Evolutionary conservation across 1,140 invertebrate genomes (phyloP).

Genomic region (Nasonia vitripennis): DNA sequence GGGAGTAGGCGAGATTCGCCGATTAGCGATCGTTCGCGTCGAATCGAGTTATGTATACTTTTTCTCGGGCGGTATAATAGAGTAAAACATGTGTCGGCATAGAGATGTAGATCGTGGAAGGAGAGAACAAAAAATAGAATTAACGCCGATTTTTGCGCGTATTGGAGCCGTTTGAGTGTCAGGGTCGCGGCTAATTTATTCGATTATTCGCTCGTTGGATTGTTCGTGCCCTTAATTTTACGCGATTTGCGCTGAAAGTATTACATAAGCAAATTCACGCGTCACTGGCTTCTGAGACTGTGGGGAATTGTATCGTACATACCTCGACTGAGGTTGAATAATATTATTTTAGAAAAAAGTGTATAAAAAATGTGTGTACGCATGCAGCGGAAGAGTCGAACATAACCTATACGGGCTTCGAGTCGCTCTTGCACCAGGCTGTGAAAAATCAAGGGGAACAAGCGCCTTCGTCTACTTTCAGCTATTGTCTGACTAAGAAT

Average conservation of each 20-base stretch:
- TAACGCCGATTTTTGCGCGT: conserved; percentile 9
- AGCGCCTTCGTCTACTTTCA: too few relatives aligned
- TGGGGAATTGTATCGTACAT: background rate
- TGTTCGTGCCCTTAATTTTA: conserved; percentile 50
- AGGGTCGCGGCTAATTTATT: conserved; percentile 35
- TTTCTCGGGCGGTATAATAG: too few relatives aligned
- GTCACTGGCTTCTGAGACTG: conserved; percentile 1
- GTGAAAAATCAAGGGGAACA: background rate
- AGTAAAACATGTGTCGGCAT: background rate
- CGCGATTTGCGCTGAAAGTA: conserved; percentile 30
- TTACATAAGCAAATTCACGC: conserved; percentile 39
- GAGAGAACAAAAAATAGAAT: too few relatives aligned
- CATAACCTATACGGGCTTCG: background rate
- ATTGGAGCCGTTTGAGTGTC: conserved; percentile 35
- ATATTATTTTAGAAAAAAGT: too few relatives aligned
- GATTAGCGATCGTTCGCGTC: too few relatives aligned
- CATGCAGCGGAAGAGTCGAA: background rate
- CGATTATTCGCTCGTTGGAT: conserved; percentile 44
- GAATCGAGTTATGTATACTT: too few relatives aligned
- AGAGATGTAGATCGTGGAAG: background rate
- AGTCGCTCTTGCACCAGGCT: background rate
- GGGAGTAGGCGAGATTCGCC: too few relatives aligned
- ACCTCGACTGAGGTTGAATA: too few relatives aligned
- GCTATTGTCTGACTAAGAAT: too few relatives aligned
- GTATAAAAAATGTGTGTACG: too few relatives aligned